A percentile compares a stretch with the other conserved stretches of the same genome.
phyloP scores from a whole-genome alignment of 2,888 invertebrate genomes.

The Galerucella pusilla region DNA sequence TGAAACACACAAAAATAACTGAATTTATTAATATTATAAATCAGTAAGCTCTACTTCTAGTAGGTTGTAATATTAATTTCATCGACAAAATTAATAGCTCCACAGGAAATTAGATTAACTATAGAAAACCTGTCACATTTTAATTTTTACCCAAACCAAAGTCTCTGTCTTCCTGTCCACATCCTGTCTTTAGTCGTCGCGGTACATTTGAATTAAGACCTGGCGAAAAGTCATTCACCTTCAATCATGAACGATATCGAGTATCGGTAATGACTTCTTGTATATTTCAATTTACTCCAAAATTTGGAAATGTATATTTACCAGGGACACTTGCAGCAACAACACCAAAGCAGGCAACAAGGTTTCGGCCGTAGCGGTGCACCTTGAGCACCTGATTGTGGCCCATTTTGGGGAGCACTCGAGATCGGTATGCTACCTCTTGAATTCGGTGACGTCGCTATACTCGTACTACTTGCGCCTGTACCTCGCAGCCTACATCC shows the following conservation, averaged over 20 bases:
- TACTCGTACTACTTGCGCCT: conserved; percentile 57
- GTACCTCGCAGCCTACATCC: conserved; percentile 61
- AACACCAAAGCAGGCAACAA: conserved; percentile 77
- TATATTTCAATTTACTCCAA: no score
- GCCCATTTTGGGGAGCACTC: conserved; percentile 58
- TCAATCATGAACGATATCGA: no score
- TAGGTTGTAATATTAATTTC: background rate
- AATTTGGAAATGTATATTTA: conserved; percentile 55
- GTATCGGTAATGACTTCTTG: no score
- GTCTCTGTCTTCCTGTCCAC: no score
- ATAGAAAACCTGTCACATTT: no score
- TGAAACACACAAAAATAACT: conserved; percentile 53
- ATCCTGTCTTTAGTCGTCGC: no score
- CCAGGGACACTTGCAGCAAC: conserved; percentile 79
- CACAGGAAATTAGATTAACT: background rate
- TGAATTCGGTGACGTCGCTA: conserved; percentile 61
- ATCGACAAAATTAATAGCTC: background rate
- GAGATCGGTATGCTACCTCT: conserved; percentile 57
- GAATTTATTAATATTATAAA: background rate
- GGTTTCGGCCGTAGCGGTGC: conserved; percentile 68
- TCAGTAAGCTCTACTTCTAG: background rate
- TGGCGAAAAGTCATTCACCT: no score
- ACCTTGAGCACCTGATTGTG: conserved; percentile 59
- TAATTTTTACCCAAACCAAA: no score
- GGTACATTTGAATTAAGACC: no score